Evolutionary conservation across 2,797 vertebrate species (phyloP).

Genomic region (Gila robusta): DNA sequence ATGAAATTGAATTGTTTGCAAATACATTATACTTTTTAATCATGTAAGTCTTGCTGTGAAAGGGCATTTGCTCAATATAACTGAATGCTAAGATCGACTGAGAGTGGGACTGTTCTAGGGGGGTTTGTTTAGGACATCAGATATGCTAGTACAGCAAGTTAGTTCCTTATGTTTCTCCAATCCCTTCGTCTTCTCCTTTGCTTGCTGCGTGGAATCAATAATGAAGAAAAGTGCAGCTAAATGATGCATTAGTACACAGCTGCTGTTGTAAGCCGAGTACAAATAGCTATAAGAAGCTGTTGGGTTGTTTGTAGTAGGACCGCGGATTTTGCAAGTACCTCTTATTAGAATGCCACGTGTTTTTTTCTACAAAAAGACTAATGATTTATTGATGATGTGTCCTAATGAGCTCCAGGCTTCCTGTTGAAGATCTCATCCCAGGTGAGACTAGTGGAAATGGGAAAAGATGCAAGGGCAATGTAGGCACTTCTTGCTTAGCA

Average conservation of each 20-base stretch:
- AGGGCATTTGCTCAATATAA: background rate
- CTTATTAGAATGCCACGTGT: slow-evolving; percentile 69
- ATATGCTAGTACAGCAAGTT: background rate
- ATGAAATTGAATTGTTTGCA: background rate
- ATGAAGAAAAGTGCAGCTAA: slow-evolving; percentile 15
- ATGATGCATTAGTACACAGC: slow-evolving; percentile 16
- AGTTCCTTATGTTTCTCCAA: background rate
- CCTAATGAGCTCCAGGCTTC: slow-evolving; percentile 65
- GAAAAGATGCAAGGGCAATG: slow-evolving; percentile 36
- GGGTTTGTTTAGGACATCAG: background rate
- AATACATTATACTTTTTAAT: background rate
- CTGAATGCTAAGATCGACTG: background rate
- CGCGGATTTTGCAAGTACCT: slow-evolving; percentile 25
- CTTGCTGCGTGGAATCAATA: slow-evolving; percentile 30
- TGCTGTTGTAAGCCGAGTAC: slow-evolving; percentile 8
- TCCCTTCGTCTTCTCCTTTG: background rate
- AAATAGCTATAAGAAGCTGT: slow-evolving; percentile 31
- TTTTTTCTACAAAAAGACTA: slow-evolving; percentile 70
- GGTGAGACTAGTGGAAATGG: slow-evolving; percentile 60
- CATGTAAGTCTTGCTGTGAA: background rate
- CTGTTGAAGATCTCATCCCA: slow-evolving; percentile 72
- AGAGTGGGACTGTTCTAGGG: background rate
- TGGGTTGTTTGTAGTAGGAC: slow-evolving; percentile 42
- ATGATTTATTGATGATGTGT: slow-evolving; percentile 77
- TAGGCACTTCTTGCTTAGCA: background rate